These are phyloP conservation scores for Ibycter americanus DNA, from an alignment of 2,797 vertebrate species.

Conservation along the genomic window DNA sequence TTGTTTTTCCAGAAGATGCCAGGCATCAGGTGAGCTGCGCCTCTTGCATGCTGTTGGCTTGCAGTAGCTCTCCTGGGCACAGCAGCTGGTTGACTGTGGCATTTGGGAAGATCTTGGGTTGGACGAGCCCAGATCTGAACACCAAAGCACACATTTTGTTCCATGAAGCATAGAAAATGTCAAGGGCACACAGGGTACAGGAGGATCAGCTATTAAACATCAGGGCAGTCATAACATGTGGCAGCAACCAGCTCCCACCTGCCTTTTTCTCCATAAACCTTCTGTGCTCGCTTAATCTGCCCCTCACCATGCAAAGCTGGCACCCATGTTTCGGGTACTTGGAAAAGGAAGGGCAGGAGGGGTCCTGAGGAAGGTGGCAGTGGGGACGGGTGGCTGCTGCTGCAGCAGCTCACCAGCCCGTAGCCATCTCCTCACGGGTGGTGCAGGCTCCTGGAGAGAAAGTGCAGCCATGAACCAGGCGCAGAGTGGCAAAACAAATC, in stretches of 20 bases:
- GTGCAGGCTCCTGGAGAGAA: not conserved
- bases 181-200: not conserved
- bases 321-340: not conserved
- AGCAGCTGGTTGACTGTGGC: not conserved
- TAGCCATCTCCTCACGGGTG: not conserved
- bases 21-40: not conserved
- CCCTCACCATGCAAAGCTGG: not conserved
- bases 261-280: not conserved
- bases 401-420: not conserved
- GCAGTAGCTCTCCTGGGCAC: not conserved
- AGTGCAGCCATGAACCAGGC: not conserved
- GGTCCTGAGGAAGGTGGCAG: not conserved
- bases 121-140: not conserved
- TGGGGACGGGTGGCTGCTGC: not conserved
- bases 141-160: not conserved
- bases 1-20: not conserved
- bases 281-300: not conserved
- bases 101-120: not conserved
- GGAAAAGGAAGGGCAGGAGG: not conserved
- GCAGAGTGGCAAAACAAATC: not conserved
- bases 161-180: not conserved
- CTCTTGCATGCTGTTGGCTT: not conserved
- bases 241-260: not conserved
- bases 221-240: not conserved
- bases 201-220: not conserved